phyloP scores from a whole-genome alignment of 53 echinoderm and acorn worm species.

The Echinometra lucunter region DNA sequence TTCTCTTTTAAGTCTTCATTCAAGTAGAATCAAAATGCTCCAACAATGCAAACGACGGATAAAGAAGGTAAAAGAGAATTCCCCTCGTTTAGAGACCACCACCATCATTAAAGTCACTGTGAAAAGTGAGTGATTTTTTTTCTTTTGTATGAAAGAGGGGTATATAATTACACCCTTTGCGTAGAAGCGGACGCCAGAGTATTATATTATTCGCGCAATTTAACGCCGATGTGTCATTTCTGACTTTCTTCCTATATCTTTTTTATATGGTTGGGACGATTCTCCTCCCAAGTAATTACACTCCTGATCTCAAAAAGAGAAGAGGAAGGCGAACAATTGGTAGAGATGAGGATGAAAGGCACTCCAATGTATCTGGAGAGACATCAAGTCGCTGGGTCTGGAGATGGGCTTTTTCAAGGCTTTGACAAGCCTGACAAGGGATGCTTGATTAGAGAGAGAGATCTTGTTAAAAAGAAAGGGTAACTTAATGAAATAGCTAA shows the following conservation, averaged over 20 bases:
- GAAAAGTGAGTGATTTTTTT: constrained; percentile 15
- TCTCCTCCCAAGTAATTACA: constrained; percentile 47
- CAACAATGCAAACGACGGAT: constrained; percentile 16
- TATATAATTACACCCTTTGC: constrained; percentile 31
- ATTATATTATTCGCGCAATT: constrained; percentile 56
- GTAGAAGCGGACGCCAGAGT: constrained; percentile 5
- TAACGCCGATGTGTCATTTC: constrained; percentile 48
- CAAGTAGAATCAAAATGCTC: neutral
- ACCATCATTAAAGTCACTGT: constrained; percentile 4
- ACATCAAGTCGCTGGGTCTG: neutral
- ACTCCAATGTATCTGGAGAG: neutral
- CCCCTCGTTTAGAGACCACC: constrained; percentile 37
- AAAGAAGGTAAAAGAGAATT: neutral
- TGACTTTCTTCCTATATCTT: neutral
- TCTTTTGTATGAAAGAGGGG: neutral
- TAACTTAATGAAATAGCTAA: neutral
- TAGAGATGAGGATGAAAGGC: neutral
- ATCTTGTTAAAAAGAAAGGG: constrained; percentile 13
- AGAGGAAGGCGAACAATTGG: constrained; percentile 2
- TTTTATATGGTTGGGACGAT: neutral
- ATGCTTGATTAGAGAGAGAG: constrained; percentile 18
- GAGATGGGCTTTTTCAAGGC: neutral
- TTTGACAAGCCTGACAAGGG: constrained; percentile 48
- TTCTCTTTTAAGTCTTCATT: neutral
- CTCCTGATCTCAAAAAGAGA: constrained; percentile 38